A percentile compares a stretch with the other conserved stretches of the same genome.
phyloP scores from a whole-genome alignment of 2,888 invertebrate genomes.

The Cosmorhoe ocellata region DNA sequence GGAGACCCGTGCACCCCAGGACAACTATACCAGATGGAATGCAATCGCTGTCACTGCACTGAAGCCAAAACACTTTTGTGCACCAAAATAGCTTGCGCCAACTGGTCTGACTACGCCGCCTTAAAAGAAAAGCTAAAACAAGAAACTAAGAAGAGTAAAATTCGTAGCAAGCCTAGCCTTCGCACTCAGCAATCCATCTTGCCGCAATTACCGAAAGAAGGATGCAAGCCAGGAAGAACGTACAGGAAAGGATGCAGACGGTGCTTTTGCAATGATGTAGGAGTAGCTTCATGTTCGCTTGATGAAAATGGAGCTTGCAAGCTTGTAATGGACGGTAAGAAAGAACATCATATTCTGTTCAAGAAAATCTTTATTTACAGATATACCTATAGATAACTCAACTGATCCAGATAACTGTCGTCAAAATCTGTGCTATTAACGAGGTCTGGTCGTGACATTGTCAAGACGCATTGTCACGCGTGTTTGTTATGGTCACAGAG shows the following conservation, averaged over 20 bases:
- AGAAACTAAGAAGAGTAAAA: neutral
- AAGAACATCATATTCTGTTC: too few relatives aligned
- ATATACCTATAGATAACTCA: too few relatives aligned
- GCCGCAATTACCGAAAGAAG: slow-evolving; percentile 29
- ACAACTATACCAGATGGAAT: slow-evolving; percentile 51
- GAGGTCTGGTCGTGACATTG: too few relatives aligned
- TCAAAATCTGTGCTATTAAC: too few relatives aligned
- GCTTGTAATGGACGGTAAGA: neutral
- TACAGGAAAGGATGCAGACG: slow-evolving; percentile 48
- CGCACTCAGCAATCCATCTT: slow-evolving; percentile 1
- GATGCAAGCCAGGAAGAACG: slow-evolving; percentile 54
- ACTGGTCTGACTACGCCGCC: slow-evolving; percentile 9
- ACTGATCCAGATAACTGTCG: too few relatives aligned
- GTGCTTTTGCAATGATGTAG: slow-evolving; percentile 52
- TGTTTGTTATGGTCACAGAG: too few relatives aligned
- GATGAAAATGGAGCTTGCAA: slow-evolving; percentile 30
- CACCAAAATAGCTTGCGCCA: slow-evolving; percentile 61
- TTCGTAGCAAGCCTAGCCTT: neutral
- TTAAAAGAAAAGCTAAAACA: neutral
- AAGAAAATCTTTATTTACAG: too few relatives aligned
- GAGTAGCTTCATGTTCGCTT: slow-evolving; percentile 35
- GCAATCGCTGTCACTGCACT: slow-evolving; percentile 63
- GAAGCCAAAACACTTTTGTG: slow-evolving; percentile 52
- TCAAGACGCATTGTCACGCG: too few relatives aligned
- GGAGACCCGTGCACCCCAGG: slow-evolving; percentile 53